These are phyloP conservation scores for Crotalus tigris DNA, from an alignment of 2,113 vertebrate genomes.

Conservation along the genomic window DNA sequence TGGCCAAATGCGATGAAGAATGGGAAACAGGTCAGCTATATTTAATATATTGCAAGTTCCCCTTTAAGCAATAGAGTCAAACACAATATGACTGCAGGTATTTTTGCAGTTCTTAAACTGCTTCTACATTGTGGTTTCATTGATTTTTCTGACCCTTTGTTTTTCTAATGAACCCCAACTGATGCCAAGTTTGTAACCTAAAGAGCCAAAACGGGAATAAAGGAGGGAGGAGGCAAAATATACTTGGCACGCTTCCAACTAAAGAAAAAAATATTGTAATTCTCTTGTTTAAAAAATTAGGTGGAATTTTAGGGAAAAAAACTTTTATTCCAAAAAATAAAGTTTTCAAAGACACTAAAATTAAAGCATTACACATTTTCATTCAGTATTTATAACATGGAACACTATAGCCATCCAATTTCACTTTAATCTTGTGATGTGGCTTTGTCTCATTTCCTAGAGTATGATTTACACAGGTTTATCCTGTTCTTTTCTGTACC, in stretches of 20 bases:
- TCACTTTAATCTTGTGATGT: not conserved
- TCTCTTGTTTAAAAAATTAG: not conserved
- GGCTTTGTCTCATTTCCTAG: not conserved
- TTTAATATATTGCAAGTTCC: not conserved
- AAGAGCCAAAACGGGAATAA: not conserved
- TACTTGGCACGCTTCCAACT: not conserved
- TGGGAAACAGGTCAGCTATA: not conserved
- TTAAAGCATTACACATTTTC: not conserved
- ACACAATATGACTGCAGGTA: not conserved
- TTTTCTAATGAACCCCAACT: not conserved
- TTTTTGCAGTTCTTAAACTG: not conserved
- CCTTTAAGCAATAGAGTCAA: not conserved
- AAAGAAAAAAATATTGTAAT: not conserved
- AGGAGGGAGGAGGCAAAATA: not conserved
- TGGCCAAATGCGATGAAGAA: not conserved
- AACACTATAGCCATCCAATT: not conserved
- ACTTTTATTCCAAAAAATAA: not conserved
- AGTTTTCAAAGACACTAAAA: not conserved
- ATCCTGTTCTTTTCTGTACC: not conserved
- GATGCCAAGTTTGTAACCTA: not conserved
- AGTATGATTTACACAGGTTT: not conserved
- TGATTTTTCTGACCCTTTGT: not conserved
- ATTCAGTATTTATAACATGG: not conserved
- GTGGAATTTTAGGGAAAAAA: not conserved
- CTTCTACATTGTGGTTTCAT: not conserved